Evolutionary conservation across 2,797 vertebrate species (phyloP), one percentile per base, ranked within the genome.

Genomic region (Rachycentron canadum): DNA sequence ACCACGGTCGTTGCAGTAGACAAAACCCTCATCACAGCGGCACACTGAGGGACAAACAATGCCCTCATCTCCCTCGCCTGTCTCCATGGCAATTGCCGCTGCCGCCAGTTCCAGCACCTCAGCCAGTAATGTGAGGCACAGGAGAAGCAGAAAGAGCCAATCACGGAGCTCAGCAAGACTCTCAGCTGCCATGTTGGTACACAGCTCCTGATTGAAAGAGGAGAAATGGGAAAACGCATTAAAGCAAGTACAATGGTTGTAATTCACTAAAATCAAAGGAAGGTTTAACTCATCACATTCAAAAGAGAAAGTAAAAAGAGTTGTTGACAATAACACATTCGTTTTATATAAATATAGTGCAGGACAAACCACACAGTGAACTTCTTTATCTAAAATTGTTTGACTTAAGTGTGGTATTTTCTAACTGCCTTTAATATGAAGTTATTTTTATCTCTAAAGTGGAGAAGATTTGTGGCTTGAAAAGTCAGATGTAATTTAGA

Each of bases 1-100:
- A 0, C 96, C 97, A 21, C 98, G 96, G 94, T 99, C 98, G 0
- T 98, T 98, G 95, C 98, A 99, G 92, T 99, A 99, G 86, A 99
- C 95, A 79, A 97, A 98, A 45, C 96, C 96, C 0, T 96, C 95
- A 73, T 99, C 94, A 3, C 98, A 99, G 83, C 98, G 97, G 90
- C 98, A 99, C 3, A 97, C 96, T 0, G 95, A 92, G 0, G 98
- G 98, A 80, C 98, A 98, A 41, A 95, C 91, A 68, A 96, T 96
- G 34, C 94, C 94, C 49, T 93, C 94, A 52, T 95, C 94, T 72
- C 93, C 94, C 13, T 94, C 92, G 38, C 93, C 95, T 17, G 93
- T 95, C 86, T 95, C 95, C 83, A 95, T 94, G 74, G 94, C 94
- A 68, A 95, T 94, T 63, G 95, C 94, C 19, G 95, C 95, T 50